Evolutionary conservation across 2,113 vertebrate species (phyloP), one percentile per base, ranked within the genome.

Genomic region (Pterocles burchelli): DNA sequence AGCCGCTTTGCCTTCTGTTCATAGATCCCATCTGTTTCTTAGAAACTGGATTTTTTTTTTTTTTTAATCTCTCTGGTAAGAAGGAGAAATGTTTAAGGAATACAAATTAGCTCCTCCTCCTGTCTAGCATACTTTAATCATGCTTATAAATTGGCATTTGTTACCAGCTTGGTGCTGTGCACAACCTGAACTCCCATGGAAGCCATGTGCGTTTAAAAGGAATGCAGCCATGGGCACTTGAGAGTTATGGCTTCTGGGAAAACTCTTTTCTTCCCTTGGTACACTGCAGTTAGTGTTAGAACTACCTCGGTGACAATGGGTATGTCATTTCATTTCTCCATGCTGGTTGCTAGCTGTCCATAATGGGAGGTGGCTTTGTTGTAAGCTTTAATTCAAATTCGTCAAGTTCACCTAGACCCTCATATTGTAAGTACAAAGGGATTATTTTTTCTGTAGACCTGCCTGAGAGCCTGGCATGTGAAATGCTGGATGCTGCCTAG

Each of bases 21-120:
- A 1, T 0, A 80, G 59, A 57, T 51, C 65, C 91, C 76, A 63
- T 90, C 85, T 81, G 65, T 51, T 93, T 49, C 71, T 70, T 85
- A 62, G 67, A 76, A 61, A 68, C 41, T 16, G 45, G 41, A 12
- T 33, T 79, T 55, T 24, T 41, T 41, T 18, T 79, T 55, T 18
- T 22, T 62, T 59, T 57, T 11, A 72, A 62, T 93, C 75, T 76
- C 80, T 54, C 75, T 95, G 62, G 31, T 71, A 71, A 83, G 75
- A 88, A 51, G 59, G 24, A 88, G 88, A 71, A 54, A 26, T 45
- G 89, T 38, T 85, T 36, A 16, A 87, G 87, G 94, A 95, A 96
- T 91, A 95, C 91, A 28, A 65, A 96, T 89, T 26, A 93, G 86
- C 80, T 89, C 11, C 80, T 95, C 29, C 86, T 95, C 33, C 86